Conservation (phyloP, 2,888 invertebrate species). For the Arctia plantaginis region DNA sequence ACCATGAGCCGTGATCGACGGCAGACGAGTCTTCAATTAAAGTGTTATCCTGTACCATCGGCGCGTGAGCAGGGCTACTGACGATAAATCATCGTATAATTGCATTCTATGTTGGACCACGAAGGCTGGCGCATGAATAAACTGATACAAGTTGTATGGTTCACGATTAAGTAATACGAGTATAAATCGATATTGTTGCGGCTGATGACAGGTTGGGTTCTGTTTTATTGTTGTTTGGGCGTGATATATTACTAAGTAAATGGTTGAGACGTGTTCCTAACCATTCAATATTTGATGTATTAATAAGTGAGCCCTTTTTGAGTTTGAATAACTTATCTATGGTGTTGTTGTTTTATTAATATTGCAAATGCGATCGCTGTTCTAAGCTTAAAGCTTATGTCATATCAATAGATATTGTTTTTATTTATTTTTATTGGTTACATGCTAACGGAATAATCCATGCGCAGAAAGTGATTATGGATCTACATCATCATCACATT, state of each 20-base stretch:
- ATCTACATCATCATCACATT: too few relatives aligned
- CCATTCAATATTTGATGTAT: not conserved
- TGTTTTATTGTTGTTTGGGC: constrained; percentile 12
- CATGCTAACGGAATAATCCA: too few relatives aligned
- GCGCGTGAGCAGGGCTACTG: constrained; percentile 46
- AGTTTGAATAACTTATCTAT: not conserved
- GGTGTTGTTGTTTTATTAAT: not conserved
- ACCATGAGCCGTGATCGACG: constrained; percentile 67
- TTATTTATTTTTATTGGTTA: too few relatives aligned
- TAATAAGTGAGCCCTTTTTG: not conserved
- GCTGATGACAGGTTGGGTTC: constrained; percentile 19
- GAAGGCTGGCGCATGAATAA: constrained; percentile 35
- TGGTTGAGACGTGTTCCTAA: constrained; percentile 4
- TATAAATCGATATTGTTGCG: constrained; percentile 18
- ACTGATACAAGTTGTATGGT: constrained; percentile 18
- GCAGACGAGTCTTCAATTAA: constrained; percentile 69
- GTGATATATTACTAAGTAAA: constrained; percentile 22
- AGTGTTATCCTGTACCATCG: constrained; percentile 49
- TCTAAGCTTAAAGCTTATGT: not conserved
- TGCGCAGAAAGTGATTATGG: too few relatives aligned
- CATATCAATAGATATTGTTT: too few relatives aligned
- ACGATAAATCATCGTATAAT: constrained; percentile 50
- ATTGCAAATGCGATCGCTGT: not conserved
- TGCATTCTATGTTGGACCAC: constrained; percentile 37
- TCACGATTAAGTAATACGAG: constrained; percentile 28